phyloP scores from a whole-genome alignment of 2,888 invertebrate genomes.

The Hypena proboscidalis region DNA sequence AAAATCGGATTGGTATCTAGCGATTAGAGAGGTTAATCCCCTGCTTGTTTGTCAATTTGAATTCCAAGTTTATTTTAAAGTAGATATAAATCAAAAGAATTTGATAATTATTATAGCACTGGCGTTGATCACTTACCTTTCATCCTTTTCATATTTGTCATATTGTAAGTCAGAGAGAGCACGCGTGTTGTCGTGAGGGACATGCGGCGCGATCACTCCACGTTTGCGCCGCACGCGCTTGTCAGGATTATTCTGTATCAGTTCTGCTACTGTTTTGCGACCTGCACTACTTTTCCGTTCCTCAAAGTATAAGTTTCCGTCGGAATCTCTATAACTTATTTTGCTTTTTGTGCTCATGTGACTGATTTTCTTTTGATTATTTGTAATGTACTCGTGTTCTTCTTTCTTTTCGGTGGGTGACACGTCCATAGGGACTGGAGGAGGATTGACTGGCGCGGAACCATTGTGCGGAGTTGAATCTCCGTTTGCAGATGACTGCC shows the following conservation, averaged over 20 bases:
- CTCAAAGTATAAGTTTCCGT: slow-evolving; percentile 47
- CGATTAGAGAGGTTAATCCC: too few species aligned
- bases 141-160: slow-evolving; percentile 84
- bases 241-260: slow-evolving; percentile 61
- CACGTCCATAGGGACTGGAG: too few species aligned
- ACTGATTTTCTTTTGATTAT: slow-evolving; percentile 50
- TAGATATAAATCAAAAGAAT: too few species aligned
- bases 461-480: too few species aligned
- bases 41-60: too few species aligned
- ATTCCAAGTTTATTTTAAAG: too few species aligned
- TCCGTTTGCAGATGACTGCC: too few species aligned
- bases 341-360: slow-evolving; percentile 65
- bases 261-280: slow-evolving; percentile 68
- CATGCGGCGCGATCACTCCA: slow-evolving; percentile 83
- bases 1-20: too few species aligned
- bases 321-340: slow-evolving; percentile 58
- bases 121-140: slow-evolving; percentile 69
- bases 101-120: background rate
- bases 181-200: slow-evolving; percentile 69
- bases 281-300: slow-evolving; percentile 65
- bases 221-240: slow-evolving; percentile 63
- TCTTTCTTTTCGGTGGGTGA: background rate
- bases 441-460: too few species aligned
- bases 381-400: slow-evolving; percentile 40
- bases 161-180: slow-evolving; percentile 75